These are phyloP conservation scores for Penelope pileata DNA, from an alignment of 2,113 vertebrate species.

Conservation along the genomic window DNA sequence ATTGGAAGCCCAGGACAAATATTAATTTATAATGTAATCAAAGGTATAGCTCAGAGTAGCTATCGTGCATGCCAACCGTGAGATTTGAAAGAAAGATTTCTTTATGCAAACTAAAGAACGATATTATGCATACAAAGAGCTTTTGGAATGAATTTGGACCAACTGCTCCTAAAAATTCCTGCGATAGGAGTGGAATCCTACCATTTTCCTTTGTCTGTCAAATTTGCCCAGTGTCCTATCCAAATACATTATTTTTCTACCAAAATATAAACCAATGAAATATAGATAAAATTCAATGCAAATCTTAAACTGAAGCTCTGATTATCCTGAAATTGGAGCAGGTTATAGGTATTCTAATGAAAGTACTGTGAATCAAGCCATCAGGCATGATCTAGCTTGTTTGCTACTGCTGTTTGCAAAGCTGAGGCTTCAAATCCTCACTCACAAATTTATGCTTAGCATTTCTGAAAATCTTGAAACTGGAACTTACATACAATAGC, in stretches of 20 bases:
- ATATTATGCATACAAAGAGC: conserved; percentile 40
- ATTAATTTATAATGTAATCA: conserved; percentile 67
- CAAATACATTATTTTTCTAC: not conserved
- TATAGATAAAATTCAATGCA: not conserved
- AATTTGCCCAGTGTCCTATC: not conserved
- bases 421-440: conserved; percentile 48
- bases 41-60: not conserved
- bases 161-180: not conserved
- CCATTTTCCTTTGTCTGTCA: not conserved
- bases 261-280: not conserved
- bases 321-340: not conserved
- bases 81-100: conserved; percentile 44
- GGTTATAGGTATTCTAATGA: not conserved
- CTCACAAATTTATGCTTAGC: conserved; percentile 10
- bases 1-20: conserved; percentile 6
- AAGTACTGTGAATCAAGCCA: not conserved
- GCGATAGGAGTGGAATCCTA: not conserved
- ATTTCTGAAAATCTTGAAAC: conserved; percentile 46
- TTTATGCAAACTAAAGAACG: not conserved
- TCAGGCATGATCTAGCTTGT: not conserved
- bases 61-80: conserved; percentile 43
- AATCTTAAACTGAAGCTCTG: not conserved
- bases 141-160: not conserved
- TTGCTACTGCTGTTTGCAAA: not conserved
- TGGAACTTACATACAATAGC: conserved; percentile 41